Evolutionary conservation across 35 echinoderm and acorn worm genomes (phyloP).

Genomic region (Lytechinus pictus): DNA sequence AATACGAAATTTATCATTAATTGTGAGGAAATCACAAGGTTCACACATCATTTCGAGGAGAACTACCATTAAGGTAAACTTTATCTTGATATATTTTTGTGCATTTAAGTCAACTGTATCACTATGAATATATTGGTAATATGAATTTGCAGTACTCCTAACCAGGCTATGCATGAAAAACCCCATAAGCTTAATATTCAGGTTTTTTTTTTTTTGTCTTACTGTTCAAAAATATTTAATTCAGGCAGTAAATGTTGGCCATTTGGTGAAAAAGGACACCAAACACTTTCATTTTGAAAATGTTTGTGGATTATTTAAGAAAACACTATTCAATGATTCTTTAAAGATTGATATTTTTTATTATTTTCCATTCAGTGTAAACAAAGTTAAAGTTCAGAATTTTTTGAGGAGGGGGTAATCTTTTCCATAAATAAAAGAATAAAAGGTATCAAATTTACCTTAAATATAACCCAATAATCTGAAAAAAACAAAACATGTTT

Average conservation of each 20-base stretch:
- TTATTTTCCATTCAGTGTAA: neutral
- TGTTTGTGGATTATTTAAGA: neutral
- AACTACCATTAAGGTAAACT: no score
- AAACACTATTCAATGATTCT: neutral
- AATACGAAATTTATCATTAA: no score
- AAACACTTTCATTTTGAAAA: neutral
- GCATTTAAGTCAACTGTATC: no score
- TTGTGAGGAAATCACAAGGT: no score
- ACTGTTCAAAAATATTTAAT: neutral
- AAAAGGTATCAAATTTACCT: neutral
- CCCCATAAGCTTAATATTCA: no score
- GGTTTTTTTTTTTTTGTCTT: no score
- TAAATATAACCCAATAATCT: neutral
- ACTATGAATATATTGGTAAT: no score
- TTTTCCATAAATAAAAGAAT: neutral
- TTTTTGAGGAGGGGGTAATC: neutral
- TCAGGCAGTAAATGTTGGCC: neutral
- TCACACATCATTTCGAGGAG: no score
- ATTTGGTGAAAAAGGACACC: neutral
- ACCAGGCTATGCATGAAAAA: no score
- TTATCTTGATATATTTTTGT: no score
- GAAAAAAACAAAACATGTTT: neutral
- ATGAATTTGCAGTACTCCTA: no score
- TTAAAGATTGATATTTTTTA: neutral
- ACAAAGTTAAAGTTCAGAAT: neutral